These are phyloP conservation scores for Drosophila mayaguana DNA, from an alignment of 2,888 invertebrate genomes.

Conservation along the genomic window DNA sequence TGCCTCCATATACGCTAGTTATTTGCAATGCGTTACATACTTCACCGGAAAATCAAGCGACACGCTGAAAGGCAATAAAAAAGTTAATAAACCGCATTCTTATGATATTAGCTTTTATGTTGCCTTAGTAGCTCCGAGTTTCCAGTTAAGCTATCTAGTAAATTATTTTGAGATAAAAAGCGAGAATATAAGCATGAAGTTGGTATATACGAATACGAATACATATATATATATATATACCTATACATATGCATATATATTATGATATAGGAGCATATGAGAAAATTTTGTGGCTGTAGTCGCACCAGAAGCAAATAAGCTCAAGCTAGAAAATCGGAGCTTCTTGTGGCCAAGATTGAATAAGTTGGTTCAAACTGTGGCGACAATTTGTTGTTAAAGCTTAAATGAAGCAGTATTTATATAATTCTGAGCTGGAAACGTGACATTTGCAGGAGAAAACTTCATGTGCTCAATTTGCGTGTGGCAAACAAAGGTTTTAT, in stretches of 20 bases:
- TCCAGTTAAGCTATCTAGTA: conserved; percentile 13
- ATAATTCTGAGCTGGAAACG: no score
- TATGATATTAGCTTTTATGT: conserved; percentile 13
- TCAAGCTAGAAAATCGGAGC: no score
- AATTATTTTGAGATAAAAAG: conserved; percentile 6
- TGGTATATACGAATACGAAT: neutral
- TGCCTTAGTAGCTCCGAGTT: neutral
- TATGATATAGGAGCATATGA: no score
- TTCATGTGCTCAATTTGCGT: neutral
- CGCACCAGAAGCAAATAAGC: no score
- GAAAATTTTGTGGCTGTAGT: no score
- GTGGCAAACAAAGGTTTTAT: neutral
- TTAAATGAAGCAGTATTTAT: no score
- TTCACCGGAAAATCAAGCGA: neutral
- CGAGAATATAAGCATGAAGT: neutral
- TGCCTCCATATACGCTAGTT: neutral
- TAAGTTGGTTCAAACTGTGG: no score
- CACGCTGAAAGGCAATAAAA: conserved; percentile 9
- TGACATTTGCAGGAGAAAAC: neutral
- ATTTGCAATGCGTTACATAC: neutral
- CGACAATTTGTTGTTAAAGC: no score
- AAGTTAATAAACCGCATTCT: conserved; percentile 29
- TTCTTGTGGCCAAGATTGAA: no score
- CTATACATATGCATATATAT: neutral
- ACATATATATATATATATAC: neutral